Evolutionary conservation across 1,140 invertebrate genomes (phyloP).

Genomic region (Varroa destructor): DNA sequence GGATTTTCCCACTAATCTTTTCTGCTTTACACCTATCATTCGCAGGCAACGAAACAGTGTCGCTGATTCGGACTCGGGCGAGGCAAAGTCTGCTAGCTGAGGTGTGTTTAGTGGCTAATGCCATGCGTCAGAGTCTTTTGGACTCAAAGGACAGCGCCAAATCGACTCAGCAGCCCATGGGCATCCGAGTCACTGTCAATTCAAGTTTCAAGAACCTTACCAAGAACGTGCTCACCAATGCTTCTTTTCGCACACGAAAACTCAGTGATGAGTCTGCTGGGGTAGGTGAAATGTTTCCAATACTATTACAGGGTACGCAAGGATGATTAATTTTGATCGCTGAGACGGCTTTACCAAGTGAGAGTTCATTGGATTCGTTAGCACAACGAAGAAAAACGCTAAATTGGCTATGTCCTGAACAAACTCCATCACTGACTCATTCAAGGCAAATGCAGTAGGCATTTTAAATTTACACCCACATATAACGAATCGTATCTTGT

Average conservation of each 20-base stretch:
- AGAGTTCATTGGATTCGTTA: too few species aligned
- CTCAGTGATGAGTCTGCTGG: constrained; percentile 20
- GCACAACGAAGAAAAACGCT: too few species aligned
- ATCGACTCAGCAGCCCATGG: constrained; percentile 6
- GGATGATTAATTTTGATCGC: too few species aligned
- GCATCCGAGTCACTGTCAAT: constrained; percentile 11
- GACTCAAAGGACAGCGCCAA: constrained; percentile 15
- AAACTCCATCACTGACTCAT: too few species aligned
- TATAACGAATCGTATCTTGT: too few species aligned
- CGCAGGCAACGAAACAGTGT: constrained; percentile 20
- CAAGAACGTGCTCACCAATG: constrained; percentile 28
- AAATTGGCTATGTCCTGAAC: too few species aligned
- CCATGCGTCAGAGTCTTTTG: constrained; percentile 10
- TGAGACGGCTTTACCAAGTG: too few species aligned
- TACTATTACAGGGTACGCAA: too few species aligned
- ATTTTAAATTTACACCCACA: too few species aligned
- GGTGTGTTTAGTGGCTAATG: constrained; percentile 20
- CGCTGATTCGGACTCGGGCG: constrained; percentile 17
- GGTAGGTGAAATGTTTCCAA: neutral
- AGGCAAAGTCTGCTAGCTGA: constrained; percentile 1
- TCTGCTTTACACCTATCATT: neutral
- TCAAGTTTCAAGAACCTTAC: constrained; percentile 28
- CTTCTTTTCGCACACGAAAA: constrained; percentile 23
- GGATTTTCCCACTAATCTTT: too few species aligned
- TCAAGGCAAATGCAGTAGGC: too few species aligned